Evolutionary conservation across 2,888 invertebrate species (phyloP).

Genomic region (Salpingus planirostris): DNA sequence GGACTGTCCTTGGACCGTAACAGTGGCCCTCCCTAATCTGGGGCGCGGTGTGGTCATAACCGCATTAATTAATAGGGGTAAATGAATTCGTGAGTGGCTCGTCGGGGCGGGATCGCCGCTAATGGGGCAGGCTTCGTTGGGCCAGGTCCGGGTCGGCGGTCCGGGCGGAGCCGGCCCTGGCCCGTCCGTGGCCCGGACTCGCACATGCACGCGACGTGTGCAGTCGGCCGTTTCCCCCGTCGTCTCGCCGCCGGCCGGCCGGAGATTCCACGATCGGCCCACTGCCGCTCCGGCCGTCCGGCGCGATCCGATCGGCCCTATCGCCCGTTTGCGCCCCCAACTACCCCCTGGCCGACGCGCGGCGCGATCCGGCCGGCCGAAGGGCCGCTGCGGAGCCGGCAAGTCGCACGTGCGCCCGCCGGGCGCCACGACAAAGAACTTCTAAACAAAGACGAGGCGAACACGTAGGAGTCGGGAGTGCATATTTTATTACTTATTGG

Average conservation of each 20-base stretch:
- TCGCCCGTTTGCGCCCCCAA: slow-evolving; percentile 18
- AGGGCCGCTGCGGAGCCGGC: slow-evolving; percentile 14
- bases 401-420: slow-evolving; percentile 17
- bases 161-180: no score
- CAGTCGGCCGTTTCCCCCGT: slow-evolving; percentile 19
- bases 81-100: no score
- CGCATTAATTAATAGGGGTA: no score
- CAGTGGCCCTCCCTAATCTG: no score
- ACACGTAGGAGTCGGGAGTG: slow-evolving; percentile 25
- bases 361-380: slow-evolving; percentile 14
- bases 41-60: no score
- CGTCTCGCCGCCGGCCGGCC: slow-evolving; percentile 18
- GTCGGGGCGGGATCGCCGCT: no score
- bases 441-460: slow-evolving; percentile 16
- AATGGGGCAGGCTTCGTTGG: no score
- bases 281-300: slow-evolving; percentile 15
- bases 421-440: slow-evolving; percentile 21
- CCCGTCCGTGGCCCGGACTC: no score
- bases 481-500: slow-evolving; percentile 35
- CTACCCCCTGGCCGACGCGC: slow-evolving; percentile 16
- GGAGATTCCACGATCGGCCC: slow-evolving; percentile 16
- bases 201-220: slow-evolving; percentile 18
- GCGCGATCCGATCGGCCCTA: slow-evolving; percentile 16
- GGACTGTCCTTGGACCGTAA: no score
- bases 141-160: not conserved